Base-by-base conservation (phyloP, 2,888 invertebrate genomes). In the Clanis bilineata region DNA sequence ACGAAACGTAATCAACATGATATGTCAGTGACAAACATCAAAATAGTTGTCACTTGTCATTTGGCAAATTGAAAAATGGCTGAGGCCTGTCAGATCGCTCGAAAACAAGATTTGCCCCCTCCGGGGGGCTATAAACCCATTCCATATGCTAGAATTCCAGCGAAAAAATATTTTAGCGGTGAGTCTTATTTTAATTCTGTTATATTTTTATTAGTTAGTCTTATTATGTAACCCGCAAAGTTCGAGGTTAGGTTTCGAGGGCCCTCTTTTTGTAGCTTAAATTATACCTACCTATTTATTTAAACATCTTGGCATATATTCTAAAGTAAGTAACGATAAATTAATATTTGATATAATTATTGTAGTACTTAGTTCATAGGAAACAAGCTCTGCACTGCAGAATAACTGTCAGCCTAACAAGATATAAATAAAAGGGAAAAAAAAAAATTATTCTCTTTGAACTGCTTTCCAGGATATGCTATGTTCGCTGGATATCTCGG, bases 91-190 rank as follows among this genome's bases (percentile, higher is more conserved):
- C 78, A 78, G 69, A 57, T 87, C 62, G 75, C 66, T 59, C 79
- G 79, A 76, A 88, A 84, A 78, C 99, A 99, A 90, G 99, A 99
- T 90, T 93, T 99, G 94, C 98, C 99, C 77, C 99, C 99, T 64
- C 88, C 94, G 59, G 98, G 98, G 79, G 99, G 99, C 70, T 99
- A 98, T 84, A 93, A 94, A 67, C 94, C 96, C 21, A 96, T 98
- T 67, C 93, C 93, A 54, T 96, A 88, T 78, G 93, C 94, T 70
- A 93, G 97, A 74, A 85, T 96, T 51, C 96, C 96, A 36, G 94
- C 96, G n/a, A 96, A 93, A 85, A 85, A 91, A 63, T 95, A 93
- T 76, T 95, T 96, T 66, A 93, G 93, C 69, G 95, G 96, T 96
- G 90, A 83, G 86, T 73, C 57, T 54, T 47, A 47, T 60, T 39